Evolutionary conservation across 2,113 vertebrate species (phyloP), one percentile per base, ranked within the genome.

Genomic region (Pavo muticus): DNA sequence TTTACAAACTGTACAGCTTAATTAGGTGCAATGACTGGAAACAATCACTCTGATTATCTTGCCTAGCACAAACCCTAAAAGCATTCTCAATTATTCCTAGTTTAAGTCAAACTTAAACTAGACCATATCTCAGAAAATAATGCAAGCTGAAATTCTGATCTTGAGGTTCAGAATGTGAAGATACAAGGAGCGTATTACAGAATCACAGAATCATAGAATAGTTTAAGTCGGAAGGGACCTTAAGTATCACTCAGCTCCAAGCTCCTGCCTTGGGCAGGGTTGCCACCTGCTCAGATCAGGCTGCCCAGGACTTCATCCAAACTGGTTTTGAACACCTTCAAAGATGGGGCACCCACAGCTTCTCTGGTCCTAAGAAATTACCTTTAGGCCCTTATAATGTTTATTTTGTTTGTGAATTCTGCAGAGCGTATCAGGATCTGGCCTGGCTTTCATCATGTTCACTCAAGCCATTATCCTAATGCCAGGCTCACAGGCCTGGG

Each of bases 401-500:
- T 0, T 47, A 29, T 92, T 84, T 85, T 74, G 11, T 61, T 57
- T 90, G 52, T 82, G 78, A 74, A 87, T 94, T 86, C 82, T 93
- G 48, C 97, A 99, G 99, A 98, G 98, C 1, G 98, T 97, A 30
- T 99, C 99, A 0, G 99, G 99, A 64, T 98, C 98, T 0, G 99
- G 99, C 27, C 95, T 99, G 97, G 99, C 98, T 61, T 99, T 99
- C 88, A 98, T 99, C 0, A 85, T 98, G 75, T 99, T 99, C 97
- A 98, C 99, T 1, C 99, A 99, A 96, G 98, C 98, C 0, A 96
- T 99, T 79, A 95, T 98, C 19, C 97, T 97, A 87, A 99, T 99
- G 99, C 99, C 99, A 0, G 99, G 97, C 5, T 98, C 99, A 0
- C 98, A 99, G 27, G 95, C 96, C 9, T 99, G 99, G 99, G 98